Conservation (phyloP, 2,113 vertebrate genomes). For the Rhodinocichla rosea region DNA sequence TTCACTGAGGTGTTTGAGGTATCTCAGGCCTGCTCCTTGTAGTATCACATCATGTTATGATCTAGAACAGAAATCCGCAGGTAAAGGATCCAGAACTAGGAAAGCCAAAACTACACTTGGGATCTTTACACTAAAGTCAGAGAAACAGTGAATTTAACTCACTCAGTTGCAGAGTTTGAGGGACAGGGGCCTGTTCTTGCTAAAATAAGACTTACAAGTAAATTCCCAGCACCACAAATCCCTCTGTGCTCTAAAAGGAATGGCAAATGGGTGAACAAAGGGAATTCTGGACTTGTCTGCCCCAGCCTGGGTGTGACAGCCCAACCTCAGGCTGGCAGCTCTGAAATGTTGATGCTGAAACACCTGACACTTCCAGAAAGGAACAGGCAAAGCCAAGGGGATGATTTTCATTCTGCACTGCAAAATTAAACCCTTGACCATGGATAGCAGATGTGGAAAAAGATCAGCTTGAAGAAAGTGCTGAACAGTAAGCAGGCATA, state of each 20-base stretch:
- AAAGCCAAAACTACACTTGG: neutral
- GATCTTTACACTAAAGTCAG: neutral
- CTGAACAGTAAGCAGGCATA: neutral
- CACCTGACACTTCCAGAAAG: neutral
- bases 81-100: neutral
- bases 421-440: neutral
- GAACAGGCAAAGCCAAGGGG: neutral
- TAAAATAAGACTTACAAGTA: neutral
- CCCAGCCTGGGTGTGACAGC: neutral
- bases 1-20: neutral
- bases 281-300: neutral
- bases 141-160: neutral
- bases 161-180: neutral
- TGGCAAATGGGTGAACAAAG: neutral
- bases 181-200: neutral
- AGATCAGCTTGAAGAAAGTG: neutral
- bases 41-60: rapidly evolving
- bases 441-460: neutral
- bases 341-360: neutral
- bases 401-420: neutral
- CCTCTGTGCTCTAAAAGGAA: neutral
- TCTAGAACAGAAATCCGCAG: neutral
- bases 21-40: neutral
- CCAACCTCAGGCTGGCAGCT: neutral
- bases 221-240: neutral